A percentile compares a stretch with the other conserved stretches of the same genome.
Evolutionary conservation across 2,797 vertebrate species (phyloP).

Genomic region (Dendrocincla tyrannina): DNA sequence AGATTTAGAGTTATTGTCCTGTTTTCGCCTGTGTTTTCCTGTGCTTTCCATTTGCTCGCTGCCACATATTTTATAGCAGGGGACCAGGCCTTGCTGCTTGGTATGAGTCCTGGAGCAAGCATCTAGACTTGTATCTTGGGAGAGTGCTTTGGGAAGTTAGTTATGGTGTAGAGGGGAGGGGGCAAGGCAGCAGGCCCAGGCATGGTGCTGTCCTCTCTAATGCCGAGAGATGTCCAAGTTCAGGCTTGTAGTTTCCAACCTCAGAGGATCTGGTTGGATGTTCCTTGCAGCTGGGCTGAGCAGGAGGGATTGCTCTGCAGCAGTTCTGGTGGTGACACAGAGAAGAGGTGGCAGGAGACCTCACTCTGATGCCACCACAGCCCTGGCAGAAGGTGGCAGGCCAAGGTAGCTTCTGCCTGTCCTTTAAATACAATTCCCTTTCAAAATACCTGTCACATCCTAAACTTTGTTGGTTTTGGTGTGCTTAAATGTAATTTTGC

Average conservation of each 20-base stretch:
- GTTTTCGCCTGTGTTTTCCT: slow-evolving; percentile 70
- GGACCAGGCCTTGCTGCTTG: not conserved
- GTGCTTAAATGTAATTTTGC: not conserved
- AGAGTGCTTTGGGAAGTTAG: slow-evolving; percentile 40
- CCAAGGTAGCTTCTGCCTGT: not conserved
- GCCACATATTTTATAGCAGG: slow-evolving; percentile 50
- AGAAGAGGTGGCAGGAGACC: not conserved
- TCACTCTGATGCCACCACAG: accelerated
- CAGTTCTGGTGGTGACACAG: not conserved
- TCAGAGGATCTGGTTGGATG: not conserved
- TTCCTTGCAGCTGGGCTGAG: not conserved
- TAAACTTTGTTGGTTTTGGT: not conserved
- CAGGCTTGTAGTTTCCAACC: not conserved
- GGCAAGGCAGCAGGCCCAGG: not conserved
- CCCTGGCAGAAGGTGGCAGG: not conserved
- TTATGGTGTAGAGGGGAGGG: slow-evolving; percentile 9
- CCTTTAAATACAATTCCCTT: not conserved
- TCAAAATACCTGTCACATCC: not conserved
- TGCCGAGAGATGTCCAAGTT: not conserved
- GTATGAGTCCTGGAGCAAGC: not conserved
- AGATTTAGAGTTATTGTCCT: slow-evolving; percentile 73
- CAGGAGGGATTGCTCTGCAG: not conserved
- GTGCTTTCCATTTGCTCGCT: slow-evolving; percentile 64
- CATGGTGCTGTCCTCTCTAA: not conserved
- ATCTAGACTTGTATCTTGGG: slow-evolving; percentile 41